A percentile compares a stretch with the other conserved stretches of the same genome.
phyloP scores from a whole-genome alignment of 2,797 vertebrate species.

The Gallinago solitaria region DNA sequence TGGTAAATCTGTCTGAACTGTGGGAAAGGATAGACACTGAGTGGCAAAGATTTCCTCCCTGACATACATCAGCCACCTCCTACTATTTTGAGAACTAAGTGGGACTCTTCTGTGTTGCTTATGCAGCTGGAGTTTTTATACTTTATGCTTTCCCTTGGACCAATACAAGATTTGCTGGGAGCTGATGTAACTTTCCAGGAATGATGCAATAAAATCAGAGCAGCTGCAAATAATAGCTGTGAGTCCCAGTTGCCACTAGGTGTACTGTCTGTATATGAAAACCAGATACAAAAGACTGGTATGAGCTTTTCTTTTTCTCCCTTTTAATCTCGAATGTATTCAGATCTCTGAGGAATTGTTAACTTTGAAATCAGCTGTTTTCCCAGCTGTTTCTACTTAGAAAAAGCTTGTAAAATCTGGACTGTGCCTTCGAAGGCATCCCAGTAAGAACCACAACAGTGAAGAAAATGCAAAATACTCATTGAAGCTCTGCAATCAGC shows the following conservation, averaged over 20 bases:
- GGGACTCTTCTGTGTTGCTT: neutral
- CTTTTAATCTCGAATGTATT: neutral
- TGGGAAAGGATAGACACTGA: neutral
- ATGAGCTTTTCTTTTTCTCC: neutral
- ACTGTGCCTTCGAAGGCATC: neutral
- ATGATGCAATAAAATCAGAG: neutral
- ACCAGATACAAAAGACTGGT: neutral
- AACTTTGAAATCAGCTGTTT: constrained; percentile 11
- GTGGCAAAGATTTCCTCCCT: neutral
- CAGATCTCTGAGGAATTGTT: neutral
- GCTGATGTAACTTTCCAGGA: neutral
- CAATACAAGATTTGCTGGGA: neutral
- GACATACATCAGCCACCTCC: neutral
- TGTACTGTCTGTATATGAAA: neutral
- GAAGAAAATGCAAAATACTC: constrained; percentile 13
- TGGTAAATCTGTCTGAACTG: neutral
- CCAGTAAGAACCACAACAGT: neutral
- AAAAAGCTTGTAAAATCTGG: constrained; percentile 3
- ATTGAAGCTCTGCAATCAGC: neutral
- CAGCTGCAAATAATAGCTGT: neutral
- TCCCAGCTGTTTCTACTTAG: neutral
- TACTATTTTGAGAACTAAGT: neutral
- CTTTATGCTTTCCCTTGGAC: neutral
- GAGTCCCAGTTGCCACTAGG: neutral
- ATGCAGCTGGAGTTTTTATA: neutral